A percentile compares a stretch with the other conserved stretches of the same genome.
phyloP scores from a whole-genome alignment of 2,113 vertebrate genomes.

The Tapirus terrestris region DNA sequence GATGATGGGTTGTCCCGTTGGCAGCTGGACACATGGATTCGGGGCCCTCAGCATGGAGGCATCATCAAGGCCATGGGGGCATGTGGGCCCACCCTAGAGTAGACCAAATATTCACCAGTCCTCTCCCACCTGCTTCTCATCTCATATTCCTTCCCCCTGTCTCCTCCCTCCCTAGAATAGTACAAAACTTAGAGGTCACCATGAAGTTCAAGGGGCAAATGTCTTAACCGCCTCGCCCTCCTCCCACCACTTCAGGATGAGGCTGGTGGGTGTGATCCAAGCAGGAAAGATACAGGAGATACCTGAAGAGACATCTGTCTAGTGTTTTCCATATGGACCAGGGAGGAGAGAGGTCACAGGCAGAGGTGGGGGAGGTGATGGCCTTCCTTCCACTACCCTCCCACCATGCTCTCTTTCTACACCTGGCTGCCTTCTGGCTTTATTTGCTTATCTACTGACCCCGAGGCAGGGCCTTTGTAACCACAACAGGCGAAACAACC shows the following conservation, averaged over 20 bases:
- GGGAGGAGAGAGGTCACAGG: not conserved
- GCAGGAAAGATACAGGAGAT: not conserved
- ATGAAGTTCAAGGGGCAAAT: not conserved
- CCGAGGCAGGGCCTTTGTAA: slow-evolving; percentile 49
- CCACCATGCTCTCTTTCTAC: not conserved
- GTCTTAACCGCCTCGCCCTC: not conserved
- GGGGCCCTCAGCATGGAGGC: not conserved
- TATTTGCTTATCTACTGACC: slow-evolving; percentile 51
- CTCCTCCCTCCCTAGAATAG: not conserved
- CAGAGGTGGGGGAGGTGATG: not conserved
- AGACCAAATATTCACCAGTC: not conserved
- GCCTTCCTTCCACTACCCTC: not conserved
- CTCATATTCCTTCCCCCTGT: not conserved
- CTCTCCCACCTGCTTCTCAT: not conserved
- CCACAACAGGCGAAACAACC: slow-evolving; percentile 37
- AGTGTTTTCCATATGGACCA: not conserved
- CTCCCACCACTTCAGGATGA: not conserved
- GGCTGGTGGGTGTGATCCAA: not conserved
- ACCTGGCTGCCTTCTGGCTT: not conserved
- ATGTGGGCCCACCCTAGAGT: not conserved
- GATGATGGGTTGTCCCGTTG: not conserved
- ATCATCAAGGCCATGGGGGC: not conserved
- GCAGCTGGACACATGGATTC: not conserved
- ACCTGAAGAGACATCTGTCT: not conserved
- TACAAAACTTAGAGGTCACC: not conserved